These are phyloP conservation scores for Congeria kusceri DNA, from an alignment of 2,888 invertebrate genomes.

Conservation along the genomic window DNA sequence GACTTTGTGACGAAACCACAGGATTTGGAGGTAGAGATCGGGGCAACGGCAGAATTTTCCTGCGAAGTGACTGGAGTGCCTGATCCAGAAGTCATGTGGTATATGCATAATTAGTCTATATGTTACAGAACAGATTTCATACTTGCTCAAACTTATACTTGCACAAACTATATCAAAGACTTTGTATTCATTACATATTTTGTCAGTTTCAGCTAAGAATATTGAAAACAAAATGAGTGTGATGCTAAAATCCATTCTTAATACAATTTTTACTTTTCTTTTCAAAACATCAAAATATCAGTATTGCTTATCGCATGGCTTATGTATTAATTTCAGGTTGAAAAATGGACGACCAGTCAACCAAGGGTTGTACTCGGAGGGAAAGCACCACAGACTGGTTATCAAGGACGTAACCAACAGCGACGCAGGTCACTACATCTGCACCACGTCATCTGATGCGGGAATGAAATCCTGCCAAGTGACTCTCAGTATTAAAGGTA, in stretches of 20 bases:
- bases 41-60: conserved; percentile 77
- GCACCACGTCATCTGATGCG: conserved; percentile 66
- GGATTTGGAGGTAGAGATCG: conserved; percentile 76
- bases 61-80: conserved; percentile 78
- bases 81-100: conserved; percentile 81
- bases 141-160: neutral
- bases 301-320: too few species aligned
- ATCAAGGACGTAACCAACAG: conserved; percentile 60
- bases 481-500: conserved; percentile 58
- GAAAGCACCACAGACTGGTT: conserved; percentile 90
- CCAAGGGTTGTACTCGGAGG: conserved; percentile 92
- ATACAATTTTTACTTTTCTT: too few species aligned
- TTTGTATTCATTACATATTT: too few species aligned
- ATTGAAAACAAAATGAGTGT: too few species aligned
- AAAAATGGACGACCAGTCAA: conserved; percentile 93
- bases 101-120: conserved; percentile 21
- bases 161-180: too few species aligned
- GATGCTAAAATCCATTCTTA: too few species aligned
- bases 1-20: conserved; percentile 56
- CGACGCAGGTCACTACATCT: conserved; percentile 74
- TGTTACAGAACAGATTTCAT: neutral
- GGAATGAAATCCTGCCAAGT: conserved; percentile 66
- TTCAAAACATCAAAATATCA: too few species aligned
- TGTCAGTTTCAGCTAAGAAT: too few species aligned
- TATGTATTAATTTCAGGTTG: conserved; percentile 86